Percentiles rank a stretch among this genome's conserved stretches.
Conservation (phyloP, 2,888 invertebrate genomes). For the Oxyteleia sp. region DNA sequence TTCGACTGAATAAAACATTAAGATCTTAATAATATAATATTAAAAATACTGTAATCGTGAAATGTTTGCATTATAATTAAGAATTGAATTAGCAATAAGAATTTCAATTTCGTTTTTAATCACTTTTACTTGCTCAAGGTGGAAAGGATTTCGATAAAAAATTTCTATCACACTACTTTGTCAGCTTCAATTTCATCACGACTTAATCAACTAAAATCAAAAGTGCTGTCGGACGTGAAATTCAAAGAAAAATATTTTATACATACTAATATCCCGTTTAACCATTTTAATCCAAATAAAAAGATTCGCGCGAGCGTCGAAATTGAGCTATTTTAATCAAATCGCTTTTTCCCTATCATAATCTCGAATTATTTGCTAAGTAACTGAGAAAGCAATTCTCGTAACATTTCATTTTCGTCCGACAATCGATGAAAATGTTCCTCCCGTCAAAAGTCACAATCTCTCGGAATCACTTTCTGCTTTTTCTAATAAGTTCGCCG, state of each 20-base stretch:
- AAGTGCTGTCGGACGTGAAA: background rate
- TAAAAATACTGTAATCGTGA: no score
- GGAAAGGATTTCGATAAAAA: background rate
- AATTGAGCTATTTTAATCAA: background rate
- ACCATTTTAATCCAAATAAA: constrained; percentile 21
- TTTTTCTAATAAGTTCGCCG: constrained; percentile 40
- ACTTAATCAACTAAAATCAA: constrained; percentile 25
- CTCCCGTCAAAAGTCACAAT: constrained; percentile 28
- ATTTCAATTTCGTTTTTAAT: no score
- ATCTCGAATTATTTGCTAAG: constrained; percentile 1
- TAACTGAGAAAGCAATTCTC: constrained; percentile 37
- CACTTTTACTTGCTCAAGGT: background rate
- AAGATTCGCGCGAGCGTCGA: background rate
- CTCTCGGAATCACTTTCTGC: constrained; percentile 21
- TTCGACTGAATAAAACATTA: no score
- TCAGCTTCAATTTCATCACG: constrained; percentile 9
- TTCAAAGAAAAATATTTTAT: constrained; percentile 17
- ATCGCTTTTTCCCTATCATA: constrained; percentile 25
- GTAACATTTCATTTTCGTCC: constrained; percentile 28
- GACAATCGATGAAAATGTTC: constrained; percentile 35
- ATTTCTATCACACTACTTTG: background rate
- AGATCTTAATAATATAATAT: no score
- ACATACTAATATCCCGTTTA: constrained; percentile 17
- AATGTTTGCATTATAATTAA: constrained; percentile 39
- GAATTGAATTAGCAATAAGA: no score